Evolutionary conservation across 2,888 invertebrate genomes (phyloP), one percentile per base, ranked within the genome.

Genomic region (Ormia ochracea): DNA sequence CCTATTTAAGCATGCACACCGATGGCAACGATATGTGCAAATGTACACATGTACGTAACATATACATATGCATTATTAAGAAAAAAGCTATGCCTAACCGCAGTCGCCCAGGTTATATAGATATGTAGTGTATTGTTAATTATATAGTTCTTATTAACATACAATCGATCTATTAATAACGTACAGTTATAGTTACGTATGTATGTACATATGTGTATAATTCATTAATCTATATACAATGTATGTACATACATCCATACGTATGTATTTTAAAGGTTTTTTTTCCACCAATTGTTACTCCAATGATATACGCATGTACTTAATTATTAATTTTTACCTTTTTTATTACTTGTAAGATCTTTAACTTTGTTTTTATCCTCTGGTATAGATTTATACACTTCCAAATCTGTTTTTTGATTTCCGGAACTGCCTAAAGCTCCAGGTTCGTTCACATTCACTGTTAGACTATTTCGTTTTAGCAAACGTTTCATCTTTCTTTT

Each of bases 361-460:
- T 72, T 54, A 33, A 23, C 12, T 33, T 72, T 63, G n/a, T n/a
- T 61, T 14, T 70, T 84, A 43, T 87, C 88, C 63, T 87, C 87
- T 0, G 83, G 58, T 72, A 87, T 85, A 17, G 82, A 65, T 81
- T 86, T 88, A 59, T 87, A 87, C 12, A 87, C 54, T 26, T 87
- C 87, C 4, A 72, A 68, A 56, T 74, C 77, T 72, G 74, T 75
- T 26, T 56, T 45, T 31, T 72, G 56, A 12, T 36, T 14, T n/a
- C 48, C 69, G 7, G 41, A 48, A 28, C 73, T 21, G 48, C 54
- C 66, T 31, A 63, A 48, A 21, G 54, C 45, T 48, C 66, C 78
- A 19, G 48, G 54, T 1, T 61, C 54, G 73, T 74, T 82, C 52
- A 82, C 82, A 80, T 81, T 82, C 72, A 83, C 81, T 82, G 82